Evolutionary conservation across 2,888 invertebrate species (phyloP).

Genomic region (Drosophila austrosaltans): DNA sequence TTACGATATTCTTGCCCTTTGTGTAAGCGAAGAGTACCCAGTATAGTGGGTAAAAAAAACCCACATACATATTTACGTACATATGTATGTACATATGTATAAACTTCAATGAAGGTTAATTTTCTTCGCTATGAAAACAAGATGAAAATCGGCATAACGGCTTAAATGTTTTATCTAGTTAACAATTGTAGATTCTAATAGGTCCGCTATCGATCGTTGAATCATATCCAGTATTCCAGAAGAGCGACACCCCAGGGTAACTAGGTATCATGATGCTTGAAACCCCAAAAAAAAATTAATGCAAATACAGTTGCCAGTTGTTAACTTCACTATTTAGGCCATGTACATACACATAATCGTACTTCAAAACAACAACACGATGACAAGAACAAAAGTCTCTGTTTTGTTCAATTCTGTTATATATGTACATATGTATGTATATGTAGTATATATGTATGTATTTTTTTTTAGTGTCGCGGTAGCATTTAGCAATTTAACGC

Average conservation of each 20-base stretch:
- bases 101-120: too few species aligned
- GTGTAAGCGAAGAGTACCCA: too few species aligned
- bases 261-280: not conserved
- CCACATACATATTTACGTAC: not conserved
- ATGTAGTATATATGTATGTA: slow-evolving; percentile 9
- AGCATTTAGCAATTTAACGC: slow-evolving; percentile 76
- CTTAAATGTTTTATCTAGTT: too few species aligned
- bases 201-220: too few species aligned
- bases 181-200: too few species aligned
- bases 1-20: too few species aligned
- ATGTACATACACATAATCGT: slow-evolving; percentile 63
- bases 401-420: slow-evolving; percentile 41
- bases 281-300: slow-evolving; percentile 33
- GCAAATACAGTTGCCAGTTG: slow-evolving; percentile 73
- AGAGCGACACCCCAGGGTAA: too few species aligned
- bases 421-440: not conserved
- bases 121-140: too few species aligned
- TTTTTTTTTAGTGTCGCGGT: slow-evolving; percentile 63
- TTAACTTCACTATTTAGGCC: slow-evolving; percentile 63
- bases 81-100: not conserved
- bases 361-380: slow-evolving; percentile 36
- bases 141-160: too few species aligned
- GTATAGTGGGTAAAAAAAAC: too few species aligned
- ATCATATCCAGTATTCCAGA: too few species aligned
- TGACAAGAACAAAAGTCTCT: slow-evolving; percentile 55